Evolutionary conservation across 2,888 invertebrate species (phyloP).

Genomic region (Iphiclides podalirius): DNA sequence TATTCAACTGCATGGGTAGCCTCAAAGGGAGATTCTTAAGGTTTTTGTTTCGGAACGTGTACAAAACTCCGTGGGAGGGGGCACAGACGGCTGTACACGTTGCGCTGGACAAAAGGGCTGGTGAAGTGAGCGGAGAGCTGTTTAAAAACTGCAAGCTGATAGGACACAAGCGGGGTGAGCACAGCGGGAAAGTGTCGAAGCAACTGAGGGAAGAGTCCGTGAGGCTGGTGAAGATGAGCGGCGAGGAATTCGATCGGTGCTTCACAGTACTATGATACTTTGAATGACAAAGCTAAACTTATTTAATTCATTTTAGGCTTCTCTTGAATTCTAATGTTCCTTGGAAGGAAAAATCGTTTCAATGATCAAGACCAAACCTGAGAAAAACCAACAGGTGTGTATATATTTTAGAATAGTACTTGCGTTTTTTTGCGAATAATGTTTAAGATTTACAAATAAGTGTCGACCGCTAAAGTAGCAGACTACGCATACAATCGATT

Average conservation of each 20-base stretch:
- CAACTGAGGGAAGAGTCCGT: slow-evolving; percentile 90
- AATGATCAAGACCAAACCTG: too few species aligned
- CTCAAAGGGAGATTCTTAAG: slow-evolving; percentile 76
- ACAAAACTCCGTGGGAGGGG: slow-evolving; percentile 88
- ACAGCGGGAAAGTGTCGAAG: slow-evolving; percentile 83
- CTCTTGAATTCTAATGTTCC: too few species aligned
- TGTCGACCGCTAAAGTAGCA: too few species aligned
- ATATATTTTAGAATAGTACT: too few species aligned
- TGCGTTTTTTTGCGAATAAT: too few species aligned
- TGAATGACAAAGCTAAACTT: too few species aligned
- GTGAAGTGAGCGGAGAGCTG: slow-evolving; percentile 84
- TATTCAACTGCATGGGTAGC: slow-evolving; percentile 80
- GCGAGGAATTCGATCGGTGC: slow-evolving; percentile 83
- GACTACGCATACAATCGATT: too few species aligned
- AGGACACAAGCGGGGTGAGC: slow-evolving; percentile 60
- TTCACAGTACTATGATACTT: slow-evolving; percentile 16
- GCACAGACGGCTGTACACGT: slow-evolving; percentile 89
- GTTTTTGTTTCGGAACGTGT: slow-evolving; percentile 82
- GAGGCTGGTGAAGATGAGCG: slow-evolving; percentile 82
- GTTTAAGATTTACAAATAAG: too few species aligned
- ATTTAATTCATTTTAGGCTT: too few species aligned
- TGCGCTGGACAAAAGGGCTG: slow-evolving; percentile 86
- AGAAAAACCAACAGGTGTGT: too few species aligned
- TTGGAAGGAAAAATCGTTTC: too few species aligned
- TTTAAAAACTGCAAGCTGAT: slow-evolving; percentile 87